Base-by-base conservation (phyloP, 2,113 vertebrate genomes). In the Chaenogobius annularis region DNA sequence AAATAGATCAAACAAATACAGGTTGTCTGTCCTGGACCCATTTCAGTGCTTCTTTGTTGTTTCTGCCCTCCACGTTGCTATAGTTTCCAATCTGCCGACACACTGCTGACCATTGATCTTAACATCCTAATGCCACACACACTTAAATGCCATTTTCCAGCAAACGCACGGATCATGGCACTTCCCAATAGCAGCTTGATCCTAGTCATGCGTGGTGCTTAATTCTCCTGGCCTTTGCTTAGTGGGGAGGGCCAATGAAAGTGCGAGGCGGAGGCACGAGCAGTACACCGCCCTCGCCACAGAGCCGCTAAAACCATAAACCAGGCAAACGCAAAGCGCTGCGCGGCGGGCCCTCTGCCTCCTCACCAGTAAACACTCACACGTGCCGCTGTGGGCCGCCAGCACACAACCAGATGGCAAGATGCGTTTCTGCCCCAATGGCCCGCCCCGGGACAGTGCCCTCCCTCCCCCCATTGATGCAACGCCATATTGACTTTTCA, bases 361-460 rank as follows among this genome's bases (percentile, higher is more conserved):
- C 20, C 23, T 40, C 26, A 13, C 58, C 15, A 44, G 23, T 31
- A 40, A 62, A 69, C 15, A 69, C 31, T 64, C 44, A 56, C 70
- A 73, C 70, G 66, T 77, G 69, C 59, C 44, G 77, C 56, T 58
- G 17, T 40, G 14, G 40, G 46, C 17, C 63, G 26, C 59, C 43
- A 13, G 77, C 63, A 68, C 78, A 72, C 65, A 44, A 66, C 80
- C 85, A 77, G 86, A 82, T 83, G 87, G 77, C 43, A 47, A 55
- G 44, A 78, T 90, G 64, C 72, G 35, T 87, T 89, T 84, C 87
- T 90, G 87, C 83, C 64, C 83, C 82, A 88, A 71, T 87, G 88
- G 52, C 81, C 72, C 50, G 10, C 66, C 65, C 74, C 66, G 79
- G 56, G 80, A 68, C 70, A 61, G 73, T 74, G 78, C 66, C 80